A percentile compares a stretch with the other conserved stretches of the same genome.
Evolutionary conservation across 2,888 invertebrate genomes (phyloP).

Genomic region (Tigriopus californicus): DNA sequence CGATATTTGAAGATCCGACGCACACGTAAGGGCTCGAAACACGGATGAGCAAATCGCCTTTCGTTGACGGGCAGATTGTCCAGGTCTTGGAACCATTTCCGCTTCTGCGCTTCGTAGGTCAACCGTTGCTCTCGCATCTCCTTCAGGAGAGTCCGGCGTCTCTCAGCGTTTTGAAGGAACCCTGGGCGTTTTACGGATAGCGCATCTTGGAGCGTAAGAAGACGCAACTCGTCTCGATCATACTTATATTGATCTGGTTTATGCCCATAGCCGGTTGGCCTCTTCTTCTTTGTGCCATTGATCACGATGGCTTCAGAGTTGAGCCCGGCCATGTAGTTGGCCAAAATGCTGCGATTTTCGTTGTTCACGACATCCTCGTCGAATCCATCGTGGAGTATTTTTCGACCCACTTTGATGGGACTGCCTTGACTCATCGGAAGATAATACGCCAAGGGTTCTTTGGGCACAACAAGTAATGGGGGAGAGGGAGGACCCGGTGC

Average conservation of each 20-base stretch:
- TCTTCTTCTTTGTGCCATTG: neutral
- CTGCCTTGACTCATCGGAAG: neutral
- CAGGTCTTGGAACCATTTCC: neutral
- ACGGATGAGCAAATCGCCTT: neutral
- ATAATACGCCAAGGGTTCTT: neutral
- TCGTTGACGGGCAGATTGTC: neutral
- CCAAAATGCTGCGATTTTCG: constrained; percentile 9
- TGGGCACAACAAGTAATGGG: no score
- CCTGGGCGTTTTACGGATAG: neutral
- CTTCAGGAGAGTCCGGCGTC: neutral
- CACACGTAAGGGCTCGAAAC: neutral
- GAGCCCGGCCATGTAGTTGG: neutral
- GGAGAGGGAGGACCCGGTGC: no score
- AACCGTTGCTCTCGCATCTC: neutral
- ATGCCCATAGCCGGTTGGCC: neutral
- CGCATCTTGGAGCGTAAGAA: neutral
- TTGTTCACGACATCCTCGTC: neutral
- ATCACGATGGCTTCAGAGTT: neutral
- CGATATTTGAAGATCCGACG: constrained; percentile 28
- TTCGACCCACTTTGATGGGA: neutral
- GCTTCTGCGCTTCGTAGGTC: neutral
- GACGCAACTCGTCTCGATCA: neutral
- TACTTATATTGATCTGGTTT: neutral
- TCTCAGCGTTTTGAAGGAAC: neutral
- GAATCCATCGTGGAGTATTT: neutral